Evolutionary conservation across 2,797 vertebrate species (phyloP).

Genomic region (Hafferia zeledoni): DNA sequence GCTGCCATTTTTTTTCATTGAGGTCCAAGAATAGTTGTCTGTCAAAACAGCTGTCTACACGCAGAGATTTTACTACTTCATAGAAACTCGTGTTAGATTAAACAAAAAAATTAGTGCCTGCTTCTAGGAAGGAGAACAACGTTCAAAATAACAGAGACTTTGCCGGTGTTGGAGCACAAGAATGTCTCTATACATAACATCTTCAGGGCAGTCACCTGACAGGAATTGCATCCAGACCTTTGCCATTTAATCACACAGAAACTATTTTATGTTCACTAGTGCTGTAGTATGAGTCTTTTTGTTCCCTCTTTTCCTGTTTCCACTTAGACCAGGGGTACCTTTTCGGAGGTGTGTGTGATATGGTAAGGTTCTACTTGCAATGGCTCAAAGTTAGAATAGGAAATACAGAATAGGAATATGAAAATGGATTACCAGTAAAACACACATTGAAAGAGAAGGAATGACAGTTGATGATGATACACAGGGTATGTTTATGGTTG

Average conservation of each 20-base stretch:
- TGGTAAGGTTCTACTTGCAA: background rate
- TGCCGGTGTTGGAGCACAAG: background rate
- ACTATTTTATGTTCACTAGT: background rate
- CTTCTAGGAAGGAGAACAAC: background rate
- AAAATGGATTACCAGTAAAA: background rate
- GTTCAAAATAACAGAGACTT: background rate
- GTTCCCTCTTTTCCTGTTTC: background rate
- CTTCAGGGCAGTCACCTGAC: background rate
- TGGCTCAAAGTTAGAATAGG: background rate
- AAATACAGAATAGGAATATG: background rate
- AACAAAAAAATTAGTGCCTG: background rate
- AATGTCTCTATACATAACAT: background rate
- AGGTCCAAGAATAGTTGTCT: background rate
- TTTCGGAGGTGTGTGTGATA: background rate
- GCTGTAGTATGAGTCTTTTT: background rate
- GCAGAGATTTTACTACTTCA: background rate
- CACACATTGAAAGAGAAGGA: background rate
- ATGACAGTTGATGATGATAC: background rate
- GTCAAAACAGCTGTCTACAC: background rate
- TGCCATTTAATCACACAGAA: background rate
- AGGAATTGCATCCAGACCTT: background rate
- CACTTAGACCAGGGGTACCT: background rate
- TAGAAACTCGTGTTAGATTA: background rate
- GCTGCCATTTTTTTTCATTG: background rate
- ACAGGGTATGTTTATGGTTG: background rate